phyloP scores from a whole-genome alignment of 1,140 invertebrate genomes.

The Zaprionus capensis region DNA sequence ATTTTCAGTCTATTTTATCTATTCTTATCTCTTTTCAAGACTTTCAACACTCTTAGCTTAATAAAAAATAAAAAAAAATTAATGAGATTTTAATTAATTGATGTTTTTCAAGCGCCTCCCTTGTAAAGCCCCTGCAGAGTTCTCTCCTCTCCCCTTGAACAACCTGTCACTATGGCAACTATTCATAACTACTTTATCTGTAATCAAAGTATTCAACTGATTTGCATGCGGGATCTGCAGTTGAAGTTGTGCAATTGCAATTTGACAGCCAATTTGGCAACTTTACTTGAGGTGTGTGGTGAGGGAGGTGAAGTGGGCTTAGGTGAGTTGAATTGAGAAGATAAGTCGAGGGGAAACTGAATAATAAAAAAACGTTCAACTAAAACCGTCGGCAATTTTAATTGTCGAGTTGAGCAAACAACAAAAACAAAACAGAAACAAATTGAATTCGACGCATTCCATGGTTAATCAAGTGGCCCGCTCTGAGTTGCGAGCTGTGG shows the following conservation, averaged over 20 bases:
- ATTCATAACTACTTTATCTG: background rate
- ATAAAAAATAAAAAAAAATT: no score
- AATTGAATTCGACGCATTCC: conserved; percentile 74
- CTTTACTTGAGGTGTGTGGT: conserved; percentile 21
- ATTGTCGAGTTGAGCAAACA: conserved; percentile 61
- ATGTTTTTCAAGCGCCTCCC: background rate
- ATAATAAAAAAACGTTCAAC: conserved; percentile 13
- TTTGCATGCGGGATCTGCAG: conserved; percentile 55
- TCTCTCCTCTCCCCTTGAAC: background rate
- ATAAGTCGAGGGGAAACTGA: conserved; percentile 2
- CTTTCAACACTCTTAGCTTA: no score
- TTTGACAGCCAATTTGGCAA: conserved; percentile 65
- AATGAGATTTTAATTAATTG: no score
- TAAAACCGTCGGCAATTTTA: conserved; percentile 59
- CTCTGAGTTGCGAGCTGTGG: background rate
- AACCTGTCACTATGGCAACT: background rate
- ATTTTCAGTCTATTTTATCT: no score
- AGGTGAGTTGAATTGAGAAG: background rate
- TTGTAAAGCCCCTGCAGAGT: background rate
- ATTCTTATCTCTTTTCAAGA: no score
- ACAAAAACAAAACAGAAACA: conserved; percentile 69
- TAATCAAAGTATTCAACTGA: conserved; percentile 35
- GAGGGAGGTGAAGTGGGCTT: background rate
- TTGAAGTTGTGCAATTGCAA: conserved; percentile 68
- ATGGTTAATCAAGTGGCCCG: conserved; percentile 49